Conservation (phyloP, 2,113 vertebrate genomes). For the Benitochromis conjunctus region DNA sequence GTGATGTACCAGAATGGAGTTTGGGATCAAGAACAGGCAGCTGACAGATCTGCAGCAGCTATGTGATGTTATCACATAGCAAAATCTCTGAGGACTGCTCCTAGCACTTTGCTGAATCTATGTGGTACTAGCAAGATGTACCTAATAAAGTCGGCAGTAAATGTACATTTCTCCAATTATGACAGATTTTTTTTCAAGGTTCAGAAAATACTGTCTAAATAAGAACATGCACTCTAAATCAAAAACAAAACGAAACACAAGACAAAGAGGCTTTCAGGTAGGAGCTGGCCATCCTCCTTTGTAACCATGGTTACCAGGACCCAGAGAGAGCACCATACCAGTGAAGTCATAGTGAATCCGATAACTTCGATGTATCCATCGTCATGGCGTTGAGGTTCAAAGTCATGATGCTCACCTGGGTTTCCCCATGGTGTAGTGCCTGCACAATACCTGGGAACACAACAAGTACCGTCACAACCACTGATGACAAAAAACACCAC, state of each 20-base stretch:
- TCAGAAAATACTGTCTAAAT: not conserved
- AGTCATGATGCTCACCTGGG: constrained; percentile 90
- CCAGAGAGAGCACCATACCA: constrained; percentile 68
- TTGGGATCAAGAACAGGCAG: not conserved
- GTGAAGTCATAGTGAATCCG: constrained; percentile 91
- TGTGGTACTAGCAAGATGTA: not conserved
- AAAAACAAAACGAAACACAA: not conserved
- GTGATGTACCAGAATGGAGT: not conserved
- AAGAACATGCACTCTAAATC: not conserved
- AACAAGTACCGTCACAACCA: fast-evolving
- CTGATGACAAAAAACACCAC: not conserved
- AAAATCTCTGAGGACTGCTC: not conserved
- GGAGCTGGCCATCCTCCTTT: not conserved
- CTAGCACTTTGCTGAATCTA: fast-evolving
- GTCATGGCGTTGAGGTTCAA: constrained; percentile 90
- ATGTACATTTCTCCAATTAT: not conserved
- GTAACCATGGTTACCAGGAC: not conserved
- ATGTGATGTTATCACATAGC: not conserved
- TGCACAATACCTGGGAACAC: constrained; percentile 83
- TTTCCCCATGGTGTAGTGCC: constrained; percentile 96
- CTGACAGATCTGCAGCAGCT: fast-evolving
- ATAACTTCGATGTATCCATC: constrained; percentile 94
- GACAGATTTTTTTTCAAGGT: not conserved
- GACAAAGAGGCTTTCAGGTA: not conserved
- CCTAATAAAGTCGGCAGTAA: not conserved